Base-by-base conservation (phyloP, 2,888 invertebrate genomes). In the Nysson spinosus region DNA sequence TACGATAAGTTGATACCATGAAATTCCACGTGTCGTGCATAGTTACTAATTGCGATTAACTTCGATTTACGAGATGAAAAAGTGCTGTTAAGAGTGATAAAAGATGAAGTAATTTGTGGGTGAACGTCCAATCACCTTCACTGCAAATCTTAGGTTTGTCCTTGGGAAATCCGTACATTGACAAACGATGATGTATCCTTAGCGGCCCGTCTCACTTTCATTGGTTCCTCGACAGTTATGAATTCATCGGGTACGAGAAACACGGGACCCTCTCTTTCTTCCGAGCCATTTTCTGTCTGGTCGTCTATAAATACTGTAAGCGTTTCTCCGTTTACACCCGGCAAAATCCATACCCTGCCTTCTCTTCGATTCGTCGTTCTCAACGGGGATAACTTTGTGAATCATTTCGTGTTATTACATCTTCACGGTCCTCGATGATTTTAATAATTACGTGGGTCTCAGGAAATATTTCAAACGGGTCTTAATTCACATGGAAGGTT, bases 151-250 rank as follows among this genome's bases (percentile, higher is more conserved):
- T 58, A 20, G 46, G 4, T 16, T 14, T 28, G 57, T 56, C 58
- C 69, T 64, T 66, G 66, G 63, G 54, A 51, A 60, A 65, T 63
- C 57, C 28, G 28, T 57, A 22, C 47, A 14, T 50, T 32, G 39
- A 43, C 17, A 44, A 46, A 63, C 32, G 50, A 50, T 39, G 32
- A 20, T 24, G 30, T 12, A 17, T 42, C 14, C 30, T 4, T 32
- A 26, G 9, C 20, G 52, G 39, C 52, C 12, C 37, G 74, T 54
- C 67, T 64, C 56, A 50, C 60, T 73, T 67, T 75, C 74, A 69
- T 76, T 26, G 57, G 28, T 40, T 50, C 47, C 50, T 37, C 28
- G 66, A 64, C 66, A 64, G 67, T 66, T 75, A 77, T 75, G 73
- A 77, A 75, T 75, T 56, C 26, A 11, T 35, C 61, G 66, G 19